phyloP scores from a whole-genome alignment of 1,140 invertebrate genomes.

The Carposina sasakii region DNA sequence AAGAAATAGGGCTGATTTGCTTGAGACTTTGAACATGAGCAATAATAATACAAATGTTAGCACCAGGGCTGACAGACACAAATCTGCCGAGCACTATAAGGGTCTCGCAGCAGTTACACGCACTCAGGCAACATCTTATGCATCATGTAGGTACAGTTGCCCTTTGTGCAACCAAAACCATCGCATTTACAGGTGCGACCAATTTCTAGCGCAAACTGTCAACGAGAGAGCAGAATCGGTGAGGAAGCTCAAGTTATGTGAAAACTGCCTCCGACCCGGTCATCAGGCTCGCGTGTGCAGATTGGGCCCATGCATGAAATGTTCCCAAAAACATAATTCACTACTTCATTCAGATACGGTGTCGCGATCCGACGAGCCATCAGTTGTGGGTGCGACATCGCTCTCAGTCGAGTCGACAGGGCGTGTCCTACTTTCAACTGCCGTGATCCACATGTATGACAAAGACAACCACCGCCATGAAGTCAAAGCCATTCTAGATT shows the following conservation, averaged over 20 bases:
- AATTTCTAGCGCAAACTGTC: constrained; percentile 3
- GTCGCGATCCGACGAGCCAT: not conserved
- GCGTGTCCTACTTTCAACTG: constrained; percentile 4
- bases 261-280: constrained; percentile 6
- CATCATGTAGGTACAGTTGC: not conserved
- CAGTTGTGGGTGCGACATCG: constrained; percentile 4
- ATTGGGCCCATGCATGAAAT: constrained; percentile 7
- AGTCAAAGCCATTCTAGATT: constrained; percentile 2
- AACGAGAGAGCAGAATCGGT: constrained; percentile 1
- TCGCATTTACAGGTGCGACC: constrained; percentile 1
- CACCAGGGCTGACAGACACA: constrained; percentile 1
- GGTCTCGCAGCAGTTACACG: constrained; percentile 4
- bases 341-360: constrained; percentile 2
- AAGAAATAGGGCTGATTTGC: constrained; percentile 1
- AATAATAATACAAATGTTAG: constrained; percentile 1
- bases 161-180: constrained; percentile 9
- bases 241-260: constrained; percentile 5
- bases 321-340: constrained; percentile 10
- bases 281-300: constrained; percentile 1
- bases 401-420: not conserved
- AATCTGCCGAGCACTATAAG: constrained; percentile 6
- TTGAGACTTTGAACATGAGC: not conserved
- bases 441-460: constrained; percentile 2
- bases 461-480: not conserved
- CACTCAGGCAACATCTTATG: not conserved